A percentile compares a stretch with the other conserved stretches of the same genome.
Conservation (phyloP, 1,140 invertebrate genomes). For the Neoseiulus cucumeris region DNA sequence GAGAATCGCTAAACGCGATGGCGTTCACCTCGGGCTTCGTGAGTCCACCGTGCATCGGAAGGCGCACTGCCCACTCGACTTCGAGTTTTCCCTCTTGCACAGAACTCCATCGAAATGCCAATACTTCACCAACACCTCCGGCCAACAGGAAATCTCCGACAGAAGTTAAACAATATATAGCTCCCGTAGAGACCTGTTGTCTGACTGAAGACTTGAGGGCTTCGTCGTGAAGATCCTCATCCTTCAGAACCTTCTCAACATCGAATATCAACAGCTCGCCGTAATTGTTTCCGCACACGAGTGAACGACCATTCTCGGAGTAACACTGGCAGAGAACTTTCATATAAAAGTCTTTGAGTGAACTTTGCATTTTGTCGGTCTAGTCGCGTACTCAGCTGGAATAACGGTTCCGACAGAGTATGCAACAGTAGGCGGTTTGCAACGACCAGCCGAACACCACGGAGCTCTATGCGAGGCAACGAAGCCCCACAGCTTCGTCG, state of each 20-base stretch:
- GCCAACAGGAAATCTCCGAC: neutral
- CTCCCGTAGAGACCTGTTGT: neutral
- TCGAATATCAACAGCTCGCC: constrained; percentile 3
- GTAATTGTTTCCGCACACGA: constrained; percentile 2
- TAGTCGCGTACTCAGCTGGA: too few species aligned
- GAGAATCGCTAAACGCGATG: neutral
- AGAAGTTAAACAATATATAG: neutral
- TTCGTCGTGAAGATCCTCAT: neutral
- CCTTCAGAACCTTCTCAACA: neutral
- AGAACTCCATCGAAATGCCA: neutral
- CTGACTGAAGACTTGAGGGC: neutral
- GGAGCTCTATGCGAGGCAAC: too few species aligned
- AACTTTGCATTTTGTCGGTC: neutral
- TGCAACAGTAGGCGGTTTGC: too few species aligned
- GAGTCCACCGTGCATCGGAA: neutral
- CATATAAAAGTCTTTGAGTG: neutral
- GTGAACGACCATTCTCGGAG: neutral
- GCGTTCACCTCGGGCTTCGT: neutral
- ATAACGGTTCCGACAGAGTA: too few species aligned
- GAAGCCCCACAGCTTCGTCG: too few species aligned
- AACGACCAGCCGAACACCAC: too few species aligned
- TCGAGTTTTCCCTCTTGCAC: neutral
- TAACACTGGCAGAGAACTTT: constrained; percentile 7
- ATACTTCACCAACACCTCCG: neutral
- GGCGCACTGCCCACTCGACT: neutral